phyloP scores from a whole-genome alignment of 2,797 vertebrate species.

The Propithecus deckenii region DNA sequence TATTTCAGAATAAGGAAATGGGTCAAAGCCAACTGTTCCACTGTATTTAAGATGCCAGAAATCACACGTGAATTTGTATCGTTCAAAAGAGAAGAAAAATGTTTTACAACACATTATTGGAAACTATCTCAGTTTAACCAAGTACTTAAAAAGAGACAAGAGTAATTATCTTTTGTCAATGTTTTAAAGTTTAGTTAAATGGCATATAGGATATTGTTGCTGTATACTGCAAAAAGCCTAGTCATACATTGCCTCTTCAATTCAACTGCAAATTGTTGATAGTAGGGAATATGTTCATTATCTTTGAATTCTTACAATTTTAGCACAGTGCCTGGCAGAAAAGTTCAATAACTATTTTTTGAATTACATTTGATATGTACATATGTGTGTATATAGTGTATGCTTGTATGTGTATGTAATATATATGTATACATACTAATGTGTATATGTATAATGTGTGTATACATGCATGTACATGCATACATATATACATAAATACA shows the following conservation, averaged over 20 bases:
- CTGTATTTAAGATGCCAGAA: slow-evolving; percentile 73
- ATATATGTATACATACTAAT: neutral
- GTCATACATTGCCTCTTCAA: neutral
- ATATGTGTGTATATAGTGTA: neutral
- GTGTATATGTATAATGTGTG: no score
- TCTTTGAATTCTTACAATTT: neutral
- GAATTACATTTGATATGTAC: neutral
- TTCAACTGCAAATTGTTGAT: neutral
- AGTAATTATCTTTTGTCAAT: neutral
- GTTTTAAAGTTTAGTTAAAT: neutral
- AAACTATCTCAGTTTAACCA: neutral
- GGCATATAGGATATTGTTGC: neutral
- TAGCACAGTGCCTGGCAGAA: neutral
- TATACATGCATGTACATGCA: neutral
- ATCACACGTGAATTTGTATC: slow-evolving; percentile 8
- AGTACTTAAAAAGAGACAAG: neutral
- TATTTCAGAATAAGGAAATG: slow-evolving; percentile 76
- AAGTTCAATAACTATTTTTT: neutral
- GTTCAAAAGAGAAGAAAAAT: slow-evolving; percentile 14
- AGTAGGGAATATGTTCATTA: neutral
- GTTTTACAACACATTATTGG: neutral
- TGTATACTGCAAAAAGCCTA: neutral
- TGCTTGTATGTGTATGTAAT: neutral
- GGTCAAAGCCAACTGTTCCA: slow-evolving; percentile 73
- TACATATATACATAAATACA: neutral